Conservation (phyloP, 2,888 invertebrate genomes). For the Magallana nippona region DNA sequence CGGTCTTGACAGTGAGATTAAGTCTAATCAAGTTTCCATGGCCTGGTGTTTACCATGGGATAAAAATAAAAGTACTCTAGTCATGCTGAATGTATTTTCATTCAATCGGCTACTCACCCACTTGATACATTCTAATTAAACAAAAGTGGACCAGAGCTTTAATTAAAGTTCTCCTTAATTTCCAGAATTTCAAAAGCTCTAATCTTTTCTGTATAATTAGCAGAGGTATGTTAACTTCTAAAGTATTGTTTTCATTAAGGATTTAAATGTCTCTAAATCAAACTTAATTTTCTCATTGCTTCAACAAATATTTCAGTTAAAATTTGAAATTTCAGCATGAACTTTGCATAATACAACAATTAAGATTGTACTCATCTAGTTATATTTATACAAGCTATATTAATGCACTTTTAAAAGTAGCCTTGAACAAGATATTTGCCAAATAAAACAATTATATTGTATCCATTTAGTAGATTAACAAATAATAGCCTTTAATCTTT, state of each 20-base stretch:
- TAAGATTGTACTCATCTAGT: no score
- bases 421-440: no score
- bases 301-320: not conserved
- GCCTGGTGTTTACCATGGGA: not conserved
- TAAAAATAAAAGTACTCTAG: conserved; percentile 21
- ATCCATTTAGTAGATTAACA: no score
- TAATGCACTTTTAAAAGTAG: no score
- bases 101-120: not conserved
- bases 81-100: conserved; percentile 13
- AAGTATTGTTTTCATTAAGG: not conserved
- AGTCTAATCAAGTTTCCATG: conserved; percentile 12
- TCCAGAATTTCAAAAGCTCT: not conserved
- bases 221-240: not conserved
- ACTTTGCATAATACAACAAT: no score
- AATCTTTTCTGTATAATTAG: not conserved
- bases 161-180: not conserved
- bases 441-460: no score
- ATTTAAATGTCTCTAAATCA: conserved; percentile 8
- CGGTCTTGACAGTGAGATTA: conserved; percentile 14
- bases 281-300: not conserved
- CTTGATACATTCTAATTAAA: conserved; percentile 21
- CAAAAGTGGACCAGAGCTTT: conserved; percentile 7
- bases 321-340: not conserved
- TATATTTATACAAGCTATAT: no score
- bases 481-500: no score